Evolutionary conservation across 2,797 vertebrate species (phyloP), one percentile per base, ranked within the genome.

Genomic region (Trichosurus vulpecula): DNA sequence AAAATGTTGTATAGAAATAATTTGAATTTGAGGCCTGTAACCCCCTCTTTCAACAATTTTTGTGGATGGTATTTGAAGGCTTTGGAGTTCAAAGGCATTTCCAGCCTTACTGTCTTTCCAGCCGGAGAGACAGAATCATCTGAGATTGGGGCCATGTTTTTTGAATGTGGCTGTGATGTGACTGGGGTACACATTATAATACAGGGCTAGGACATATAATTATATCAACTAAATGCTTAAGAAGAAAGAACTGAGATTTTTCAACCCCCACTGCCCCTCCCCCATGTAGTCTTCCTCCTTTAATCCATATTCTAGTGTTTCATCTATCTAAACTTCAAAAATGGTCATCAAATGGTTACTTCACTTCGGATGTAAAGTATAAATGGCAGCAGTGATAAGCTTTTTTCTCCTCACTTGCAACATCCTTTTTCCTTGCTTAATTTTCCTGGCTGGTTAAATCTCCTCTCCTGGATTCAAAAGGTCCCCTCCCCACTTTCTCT

Each of bases 271-370:
- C n/a, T n/a, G 6, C 14, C 27, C 27, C 29, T 10, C 4, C 91
- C 19, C 6, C 30, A 16, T 90, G 61, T 93, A 54, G 91, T 91
- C 96, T 87, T 4, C 47, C 90, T 51, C 74, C 94, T 95, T 92
- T 92, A 94, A 91, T 92, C 92, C 6, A 10, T 51, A 1, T 41
- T 96, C 31, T 92, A 94, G 61, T 41, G 51, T 96, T 97, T 95
- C 90, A 92, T 41, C 94, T 54, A 95, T 97, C 94, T 97, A 61
- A 91, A 31, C 54, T 95, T 97, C 90, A 97, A 95, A 96, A 95
- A 16, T 90, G 19, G 30, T 41, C 92, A 81, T 94, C 22, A 56
- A 29, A 8, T 47, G 74, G n/a, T 92, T 92, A 54, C 41, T 97
- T 95, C 87, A 81, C 54, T 41, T 90, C 91, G 30, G 52, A 95